A percentile compares a stretch with the other conserved stretches of the same genome.
phyloP scores from a whole-genome alignment of 2,113 vertebrate genomes.

The Psittacula cyanocephala region DNA sequence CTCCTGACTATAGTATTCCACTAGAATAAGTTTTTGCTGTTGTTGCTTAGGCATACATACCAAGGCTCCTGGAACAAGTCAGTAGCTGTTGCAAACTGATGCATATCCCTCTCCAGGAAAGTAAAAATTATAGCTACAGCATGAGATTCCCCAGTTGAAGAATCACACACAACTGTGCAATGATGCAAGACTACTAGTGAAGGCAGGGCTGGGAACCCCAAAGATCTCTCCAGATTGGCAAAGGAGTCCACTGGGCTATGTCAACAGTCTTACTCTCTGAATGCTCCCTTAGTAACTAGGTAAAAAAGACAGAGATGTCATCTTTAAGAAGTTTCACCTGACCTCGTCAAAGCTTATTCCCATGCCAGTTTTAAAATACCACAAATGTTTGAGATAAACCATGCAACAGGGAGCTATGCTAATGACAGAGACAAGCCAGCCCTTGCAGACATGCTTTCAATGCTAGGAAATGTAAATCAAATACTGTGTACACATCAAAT shows the following conservation, averaged over 20 bases:
- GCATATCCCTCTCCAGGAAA: neutral
- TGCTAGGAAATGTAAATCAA: neutral
- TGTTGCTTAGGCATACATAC: neutral
- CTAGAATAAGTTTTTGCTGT: neutral
- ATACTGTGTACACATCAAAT: neutral
- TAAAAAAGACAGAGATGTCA: neutral
- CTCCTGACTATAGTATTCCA: neutral
- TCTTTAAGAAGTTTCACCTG: neutral
- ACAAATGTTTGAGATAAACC: neutral
- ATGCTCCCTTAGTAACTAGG: neutral
- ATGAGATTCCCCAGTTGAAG: neutral
- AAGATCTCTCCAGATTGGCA: neutral
- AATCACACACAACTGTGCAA: neutral
- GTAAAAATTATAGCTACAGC: neutral
- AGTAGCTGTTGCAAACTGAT: neutral
- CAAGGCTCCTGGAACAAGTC: neutral
- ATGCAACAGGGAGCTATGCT: neutral
- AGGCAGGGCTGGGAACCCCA: neutral
- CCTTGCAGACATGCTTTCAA: neutral
- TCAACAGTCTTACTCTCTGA: neutral
- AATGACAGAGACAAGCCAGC: neutral
- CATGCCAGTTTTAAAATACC: neutral
- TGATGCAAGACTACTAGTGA: rapidly evolving
- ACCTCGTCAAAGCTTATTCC: neutral
- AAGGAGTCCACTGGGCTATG: neutral